Conservation (phyloP, 2,888 invertebrate genomes). For the Endomychus coccineus region DNA sequence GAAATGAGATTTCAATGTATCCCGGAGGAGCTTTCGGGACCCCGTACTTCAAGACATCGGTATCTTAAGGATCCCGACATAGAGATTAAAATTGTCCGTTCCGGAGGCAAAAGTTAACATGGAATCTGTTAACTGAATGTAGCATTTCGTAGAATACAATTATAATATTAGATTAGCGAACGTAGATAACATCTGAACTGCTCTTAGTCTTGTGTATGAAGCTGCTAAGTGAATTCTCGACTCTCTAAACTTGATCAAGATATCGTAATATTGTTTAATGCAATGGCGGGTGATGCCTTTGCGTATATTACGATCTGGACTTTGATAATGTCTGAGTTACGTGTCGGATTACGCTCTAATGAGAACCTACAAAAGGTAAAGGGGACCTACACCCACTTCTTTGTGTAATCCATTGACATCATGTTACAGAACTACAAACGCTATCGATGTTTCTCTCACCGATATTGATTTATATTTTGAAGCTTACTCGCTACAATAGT, state of each 20-base stretch:
- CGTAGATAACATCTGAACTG: slow-evolving; percentile 36
- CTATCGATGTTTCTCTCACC: too few species aligned
- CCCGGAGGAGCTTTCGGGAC: slow-evolving; percentile 41
- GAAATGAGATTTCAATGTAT: slow-evolving; percentile 47
- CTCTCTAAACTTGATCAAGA: slow-evolving; percentile 36
- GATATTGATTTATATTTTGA: too few species aligned
- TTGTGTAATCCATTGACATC: too few species aligned
- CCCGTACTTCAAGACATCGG: slow-evolving; percentile 20
- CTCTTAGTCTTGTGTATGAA: slow-evolving; percentile 29
- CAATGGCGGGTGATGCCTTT: slow-evolving; percentile 25
- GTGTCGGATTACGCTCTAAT: slow-evolving; percentile 28
- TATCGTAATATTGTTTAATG: slow-evolving; percentile 39
- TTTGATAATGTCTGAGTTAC: slow-evolving; percentile 28
- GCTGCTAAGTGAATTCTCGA: slow-evolving; percentile 39
- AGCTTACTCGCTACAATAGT: too few species aligned
- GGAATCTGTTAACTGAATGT: slow-evolving; percentile 45
- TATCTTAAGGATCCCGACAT: slow-evolving; percentile 18
- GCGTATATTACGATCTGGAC: slow-evolving; percentile 29
- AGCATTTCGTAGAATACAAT: slow-evolving; percentile 46
- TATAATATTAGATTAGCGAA: slow-evolving; percentile 47
- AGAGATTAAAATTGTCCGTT: slow-evolving; percentile 29
- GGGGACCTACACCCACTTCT: too few species aligned
- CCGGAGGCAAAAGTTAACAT: slow-evolving; percentile 41
- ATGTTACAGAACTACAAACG: too few species aligned
- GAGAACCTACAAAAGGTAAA: too few species aligned